Conservation (phyloP, 2,888 invertebrate species). For the Coleophora flavipennella region DNA sequence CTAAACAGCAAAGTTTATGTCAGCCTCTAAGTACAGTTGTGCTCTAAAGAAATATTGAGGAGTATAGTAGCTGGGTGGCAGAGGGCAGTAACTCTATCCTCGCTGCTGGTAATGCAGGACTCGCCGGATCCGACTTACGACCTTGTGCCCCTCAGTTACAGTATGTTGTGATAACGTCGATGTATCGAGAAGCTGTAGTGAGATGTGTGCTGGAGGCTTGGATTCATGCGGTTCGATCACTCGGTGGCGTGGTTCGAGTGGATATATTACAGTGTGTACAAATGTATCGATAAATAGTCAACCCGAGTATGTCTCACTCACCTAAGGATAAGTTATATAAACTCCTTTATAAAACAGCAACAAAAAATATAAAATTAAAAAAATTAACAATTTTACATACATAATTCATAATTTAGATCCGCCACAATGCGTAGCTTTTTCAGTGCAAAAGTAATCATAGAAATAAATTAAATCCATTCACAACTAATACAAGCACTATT, state of each 20-base stretch:
- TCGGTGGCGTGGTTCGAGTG: slow-evolving; percentile 71
- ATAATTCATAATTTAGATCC: slow-evolving; percentile 19
- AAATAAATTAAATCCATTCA: no score
- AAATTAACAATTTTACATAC: no score
- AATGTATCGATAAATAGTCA: slow-evolving; percentile 52
- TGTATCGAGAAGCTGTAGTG: slow-evolving; percentile 71
- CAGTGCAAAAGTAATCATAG: no score
- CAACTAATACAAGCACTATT: no score
- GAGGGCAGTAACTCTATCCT: slow-evolving; percentile 49
- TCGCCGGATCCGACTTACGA: slow-evolving; percentile 34
- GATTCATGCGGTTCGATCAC: slow-evolving; percentile 71
- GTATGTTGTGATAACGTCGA: slow-evolving; percentile 58
- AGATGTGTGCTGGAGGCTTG: slow-evolving; percentile 70
- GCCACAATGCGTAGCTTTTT: slow-evolving; percentile 38
- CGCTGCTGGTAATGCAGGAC: slow-evolving; percentile 16
- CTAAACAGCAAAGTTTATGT: slow-evolving; percentile 59
- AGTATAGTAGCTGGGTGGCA: slow-evolving; percentile 63
- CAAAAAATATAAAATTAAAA: no score
- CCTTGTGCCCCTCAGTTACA: slow-evolving; percentile 68
- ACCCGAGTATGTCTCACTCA: slow-evolving; percentile 31
- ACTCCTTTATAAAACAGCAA: no score
- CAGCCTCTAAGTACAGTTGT: slow-evolving; percentile 65
- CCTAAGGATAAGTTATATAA: slow-evolving; percentile 20
- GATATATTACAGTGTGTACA: slow-evolving; percentile 57
- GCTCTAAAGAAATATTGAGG: slow-evolving; percentile 52